Base-by-base conservation (phyloP, 1,140 invertebrate genomes). In the Drosophila asahinai region DNA sequence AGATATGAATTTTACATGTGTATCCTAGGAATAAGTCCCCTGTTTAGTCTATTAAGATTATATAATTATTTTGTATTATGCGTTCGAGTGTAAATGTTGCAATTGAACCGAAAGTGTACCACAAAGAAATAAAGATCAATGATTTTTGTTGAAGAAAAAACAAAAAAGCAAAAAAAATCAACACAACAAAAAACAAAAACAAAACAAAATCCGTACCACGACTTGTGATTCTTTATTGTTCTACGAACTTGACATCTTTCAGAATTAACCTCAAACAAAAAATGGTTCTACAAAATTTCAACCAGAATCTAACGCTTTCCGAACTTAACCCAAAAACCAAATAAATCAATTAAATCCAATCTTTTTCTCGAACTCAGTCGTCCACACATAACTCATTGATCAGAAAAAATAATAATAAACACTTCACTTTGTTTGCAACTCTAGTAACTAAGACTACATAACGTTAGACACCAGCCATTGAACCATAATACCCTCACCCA, bases 81-180 rank as follows among this genome's bases (percentile, higher is more conserved):
- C 81, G 89, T 86, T 75, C 65, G 61, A 90, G 81, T 90, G 86
- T 91, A 73, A 73, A 90, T 90, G 86, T 90, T 90, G 86, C 86
- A 86, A 89, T 90, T 81, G 81, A 89, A 84, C 81, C 73, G 74
- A 87, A 87, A 81, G 84, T 87, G 84, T 87, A 87, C 75, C 81
- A 86, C 84, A 92, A 71, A 47, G 30, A 71, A 71, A 92, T 92
- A 92, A 92, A 92, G 90, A 90, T 92, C 90, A 92, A 92, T 92
- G 90, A 92, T 81, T 92, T 92, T 89, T 87, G 86, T 90, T 82
- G 77, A 86, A 90, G 65, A 90, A 70, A 76, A 79, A 72, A 63
- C 70, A 75, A 82, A 70, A 57, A 57, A 43, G 59, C 36, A 75
- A 76, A 77, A 72, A 72, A 78, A 71, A 73, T 54, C 5, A 77